Conservation (phyloP, 2,797 vertebrate species). For the Catamblyrhynchus diadema region DNA sequence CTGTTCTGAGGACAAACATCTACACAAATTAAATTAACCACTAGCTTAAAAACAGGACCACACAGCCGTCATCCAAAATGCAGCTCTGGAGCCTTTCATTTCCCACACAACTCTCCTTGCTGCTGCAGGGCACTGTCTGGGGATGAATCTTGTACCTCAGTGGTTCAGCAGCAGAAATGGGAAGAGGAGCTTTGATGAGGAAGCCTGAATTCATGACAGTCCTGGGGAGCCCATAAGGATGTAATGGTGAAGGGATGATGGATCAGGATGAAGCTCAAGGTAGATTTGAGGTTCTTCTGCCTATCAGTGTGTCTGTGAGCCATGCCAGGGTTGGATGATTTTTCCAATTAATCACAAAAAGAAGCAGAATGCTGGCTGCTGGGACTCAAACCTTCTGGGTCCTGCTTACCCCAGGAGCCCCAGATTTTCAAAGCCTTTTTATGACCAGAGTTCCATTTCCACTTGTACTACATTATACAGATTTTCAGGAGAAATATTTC, state of each 20-base stretch:
- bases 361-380: constrained; percentile 58
- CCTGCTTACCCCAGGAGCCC: constrained; percentile 23
- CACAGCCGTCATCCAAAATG: not conserved
- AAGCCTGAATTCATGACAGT: not conserved
- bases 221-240: not conserved
- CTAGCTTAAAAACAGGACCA: not conserved
- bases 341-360: constrained; percentile 15
- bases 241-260: not conserved
- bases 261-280: not conserved
- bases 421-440: constrained; percentile 34
- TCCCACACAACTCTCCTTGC: not conserved
- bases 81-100: not conserved
- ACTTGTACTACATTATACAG: not conserved
- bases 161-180: not conserved
- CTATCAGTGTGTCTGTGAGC: not conserved
- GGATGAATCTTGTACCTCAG: not conserved
- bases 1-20: not conserved
- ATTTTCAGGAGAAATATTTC: constrained; percentile 36
- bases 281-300: not conserved
- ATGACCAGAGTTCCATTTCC: constrained; percentile 12
- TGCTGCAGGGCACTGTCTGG: not conserved
- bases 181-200: not conserved
- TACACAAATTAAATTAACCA: not conserved
- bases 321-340: not conserved
- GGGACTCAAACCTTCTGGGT: constrained; percentile 32